phyloP scores from a whole-genome alignment of 1,140 invertebrate species.

The Ctenoplectra terminalis region DNA sequence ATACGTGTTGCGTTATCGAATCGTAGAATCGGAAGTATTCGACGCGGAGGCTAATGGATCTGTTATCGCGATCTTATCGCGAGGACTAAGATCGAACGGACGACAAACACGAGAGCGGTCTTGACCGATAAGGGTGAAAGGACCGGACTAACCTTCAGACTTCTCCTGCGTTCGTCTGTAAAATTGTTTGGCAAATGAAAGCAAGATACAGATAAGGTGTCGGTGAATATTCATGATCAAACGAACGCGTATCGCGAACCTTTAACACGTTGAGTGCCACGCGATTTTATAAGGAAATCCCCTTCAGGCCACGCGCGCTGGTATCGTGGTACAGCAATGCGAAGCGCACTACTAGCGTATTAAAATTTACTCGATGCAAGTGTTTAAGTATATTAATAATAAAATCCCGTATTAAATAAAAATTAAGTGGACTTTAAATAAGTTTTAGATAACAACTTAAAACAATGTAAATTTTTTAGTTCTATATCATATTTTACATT shows the following conservation, averaged over 20 bases:
- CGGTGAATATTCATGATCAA: conserved; percentile 26
- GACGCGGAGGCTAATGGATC: conserved; percentile 28
- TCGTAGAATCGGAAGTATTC: neutral
- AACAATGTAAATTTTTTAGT: no score
- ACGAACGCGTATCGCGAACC: neutral
- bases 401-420: no score
- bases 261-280: no score
- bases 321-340: no score
- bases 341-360: no score
- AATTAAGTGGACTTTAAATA: no score
- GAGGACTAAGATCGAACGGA: conserved; percentile 38
- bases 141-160: neutral
- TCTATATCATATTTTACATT: no score
- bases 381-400: no score
- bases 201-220: neutral
- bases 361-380: no score
- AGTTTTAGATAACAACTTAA: no score
- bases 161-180: neutral
- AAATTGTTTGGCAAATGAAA: conserved; percentile 21
- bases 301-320: no score
- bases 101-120: conserved; percentile 28
- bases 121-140: conserved; percentile 44
- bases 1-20: conserved; percentile 10
- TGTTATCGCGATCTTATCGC: conserved; percentile 32
- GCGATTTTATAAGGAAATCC: no score